phyloP scores from a whole-genome alignment of 1,140 invertebrate genomes.

The Leptinotarsa texana region DNA sequence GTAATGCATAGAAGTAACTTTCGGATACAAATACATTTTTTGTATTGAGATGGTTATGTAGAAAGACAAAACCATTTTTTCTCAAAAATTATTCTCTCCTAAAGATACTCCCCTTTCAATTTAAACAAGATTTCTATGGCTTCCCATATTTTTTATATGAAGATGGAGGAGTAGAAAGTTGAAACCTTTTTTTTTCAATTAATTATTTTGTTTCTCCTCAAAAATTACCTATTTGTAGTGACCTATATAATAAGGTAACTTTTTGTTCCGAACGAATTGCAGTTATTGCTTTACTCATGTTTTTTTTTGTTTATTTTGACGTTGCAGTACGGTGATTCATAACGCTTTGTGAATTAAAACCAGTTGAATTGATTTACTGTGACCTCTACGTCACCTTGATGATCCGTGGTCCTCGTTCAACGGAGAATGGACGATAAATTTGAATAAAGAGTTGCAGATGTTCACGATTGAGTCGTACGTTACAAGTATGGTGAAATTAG shows the following conservation, averaged over 20 bases:
- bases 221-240: background rate
- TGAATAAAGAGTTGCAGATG: conserved; percentile 5
- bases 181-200: too few relatives aligned
- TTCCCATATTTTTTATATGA: too few relatives aligned
- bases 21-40: too few relatives aligned
- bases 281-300: background rate
- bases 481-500: too few relatives aligned
- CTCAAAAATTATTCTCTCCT: too few relatives aligned
- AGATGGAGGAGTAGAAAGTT: too few relatives aligned
- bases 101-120: too few relatives aligned
- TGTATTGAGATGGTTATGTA: too few relatives aligned
- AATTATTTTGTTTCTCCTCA: too few relatives aligned
- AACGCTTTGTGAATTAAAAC: background rate
- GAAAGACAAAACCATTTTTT: too few relatives aligned
- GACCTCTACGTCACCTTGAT: background rate
- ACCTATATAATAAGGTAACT: background rate
- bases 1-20: too few relatives aligned
- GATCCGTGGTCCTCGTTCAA: background rate
- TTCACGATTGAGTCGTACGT: background rate
- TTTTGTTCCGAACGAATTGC: background rate
- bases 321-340: background rate
- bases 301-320: background rate
- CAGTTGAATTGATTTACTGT: background rate
- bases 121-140: too few relatives aligned
- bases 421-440: background rate